Percentiles rank a stretch among this genome's conserved stretches.
phyloP scores from a whole-genome alignment of 2,797 vertebrate species.

The Siniperca obscura region DNA sequence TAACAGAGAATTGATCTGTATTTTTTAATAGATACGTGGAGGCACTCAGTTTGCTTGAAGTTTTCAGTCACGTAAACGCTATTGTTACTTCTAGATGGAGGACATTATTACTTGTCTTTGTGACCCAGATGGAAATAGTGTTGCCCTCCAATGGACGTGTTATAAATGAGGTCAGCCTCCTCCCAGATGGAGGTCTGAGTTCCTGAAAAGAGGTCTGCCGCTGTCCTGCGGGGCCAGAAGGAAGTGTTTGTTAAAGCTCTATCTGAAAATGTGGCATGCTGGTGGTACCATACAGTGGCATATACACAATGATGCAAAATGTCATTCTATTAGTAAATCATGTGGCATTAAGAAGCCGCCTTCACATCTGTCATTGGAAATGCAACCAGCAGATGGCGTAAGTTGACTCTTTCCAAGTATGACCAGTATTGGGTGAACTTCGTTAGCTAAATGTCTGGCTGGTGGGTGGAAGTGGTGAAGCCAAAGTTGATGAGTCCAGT shows the following conservation, averaged over 20 bases:
- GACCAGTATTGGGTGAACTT: neutral
- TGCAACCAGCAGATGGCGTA: neutral
- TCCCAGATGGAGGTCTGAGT: conserved; percentile 43
- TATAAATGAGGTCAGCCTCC: conserved; percentile 53
- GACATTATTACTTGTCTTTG: conserved; percentile 64
- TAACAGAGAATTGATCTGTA: conserved; percentile 23
- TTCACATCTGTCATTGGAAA: neutral
- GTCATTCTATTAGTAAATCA: neutral
- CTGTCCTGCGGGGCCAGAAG: neutral
- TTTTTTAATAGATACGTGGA: conserved; percentile 18
- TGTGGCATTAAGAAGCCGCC: neutral
- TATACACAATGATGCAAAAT: neutral
- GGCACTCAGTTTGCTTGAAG: conserved; percentile 1
- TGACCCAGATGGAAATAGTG: conserved; percentile 77
- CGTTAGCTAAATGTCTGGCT: neutral
- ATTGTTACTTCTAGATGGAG: conserved; percentile 53
- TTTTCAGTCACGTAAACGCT: conserved; percentile 27
- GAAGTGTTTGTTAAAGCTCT: conserved; percentile 5
- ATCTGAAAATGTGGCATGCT: neutral
- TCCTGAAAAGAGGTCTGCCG: conserved; percentile 44
- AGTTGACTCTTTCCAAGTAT: neutral
- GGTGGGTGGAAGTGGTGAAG: neutral
- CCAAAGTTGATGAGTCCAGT: neutral
- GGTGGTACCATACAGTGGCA: neutral
- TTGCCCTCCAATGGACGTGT: conserved; percentile 61